Evolutionary conservation across 37 sponge, comb jelly and placozoan species (phyloP).

Genomic region (Beroe ovata): DNA sequence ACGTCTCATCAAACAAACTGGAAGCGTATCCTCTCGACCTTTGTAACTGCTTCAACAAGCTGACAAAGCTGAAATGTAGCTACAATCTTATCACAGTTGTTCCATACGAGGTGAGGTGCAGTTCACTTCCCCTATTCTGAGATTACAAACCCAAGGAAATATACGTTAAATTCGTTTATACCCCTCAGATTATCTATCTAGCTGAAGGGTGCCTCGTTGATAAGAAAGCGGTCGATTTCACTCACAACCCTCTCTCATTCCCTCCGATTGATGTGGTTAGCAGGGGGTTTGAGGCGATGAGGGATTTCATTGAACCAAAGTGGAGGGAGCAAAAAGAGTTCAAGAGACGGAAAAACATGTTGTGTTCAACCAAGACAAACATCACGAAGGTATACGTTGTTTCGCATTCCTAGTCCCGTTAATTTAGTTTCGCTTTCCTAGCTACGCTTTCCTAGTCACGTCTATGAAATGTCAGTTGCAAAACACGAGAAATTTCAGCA

Average conservation of each 20-base stretch:
- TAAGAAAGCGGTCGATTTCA: slow-evolving; percentile 19
- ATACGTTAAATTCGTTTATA: not conserved
- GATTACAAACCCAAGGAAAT: not conserved
- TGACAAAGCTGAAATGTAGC: slow-evolving; percentile 15
- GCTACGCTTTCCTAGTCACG: too few species aligned
- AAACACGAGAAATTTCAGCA: too few species aligned
- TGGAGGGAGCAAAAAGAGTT: slow-evolving; percentile 52
- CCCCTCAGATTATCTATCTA: slow-evolving; percentile 26
- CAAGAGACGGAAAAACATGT: slow-evolving; percentile 22
- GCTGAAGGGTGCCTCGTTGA: slow-evolving; percentile 10
- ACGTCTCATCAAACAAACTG: slow-evolving; percentile 39
- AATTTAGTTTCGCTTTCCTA: too few species aligned
- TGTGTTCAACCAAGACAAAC: not conserved
- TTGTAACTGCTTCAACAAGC: slow-evolving; percentile 3
- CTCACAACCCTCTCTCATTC: slow-evolving; percentile 55
- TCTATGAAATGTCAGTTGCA: too few species aligned
- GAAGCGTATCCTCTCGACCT: slow-evolving; percentile 43
- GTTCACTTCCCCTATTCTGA: too few species aligned
- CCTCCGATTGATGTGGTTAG: slow-evolving; percentile 1
- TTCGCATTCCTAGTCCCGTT: too few species aligned
- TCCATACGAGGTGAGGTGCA: slow-evolving; percentile 32
- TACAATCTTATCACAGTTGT: not conserved
- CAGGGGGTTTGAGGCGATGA: slow-evolving; percentile 60
- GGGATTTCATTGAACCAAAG: slow-evolving; percentile 44
- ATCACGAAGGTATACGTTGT: too few species aligned